Base-by-base conservation (phyloP, 2,797 vertebrate species). In the Carcharodon carcharias region DNA sequence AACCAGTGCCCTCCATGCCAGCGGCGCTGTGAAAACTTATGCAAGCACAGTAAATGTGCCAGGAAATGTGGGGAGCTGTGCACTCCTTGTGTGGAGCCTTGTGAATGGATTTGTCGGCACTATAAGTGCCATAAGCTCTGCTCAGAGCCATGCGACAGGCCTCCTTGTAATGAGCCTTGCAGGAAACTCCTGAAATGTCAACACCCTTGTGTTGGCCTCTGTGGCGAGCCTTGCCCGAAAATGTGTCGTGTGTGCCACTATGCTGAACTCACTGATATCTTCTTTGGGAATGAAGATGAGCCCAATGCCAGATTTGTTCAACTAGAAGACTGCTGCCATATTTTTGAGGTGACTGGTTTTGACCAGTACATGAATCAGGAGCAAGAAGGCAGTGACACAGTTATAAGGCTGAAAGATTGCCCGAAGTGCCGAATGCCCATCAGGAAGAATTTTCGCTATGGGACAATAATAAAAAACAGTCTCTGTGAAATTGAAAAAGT, bases 241-340 rank as follows among this genome's bases (percentile, higher is more conserved):
- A 98, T 98, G 97, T 99, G 99, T 97, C 98, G 98, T 40, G 96
- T 98, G 73, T 99, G 99, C 96, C 3, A 99, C 96, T 97, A 0
- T 0, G 97, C 98, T 0, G 98, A 99, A 2, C 98, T 99, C 96
- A 98, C 97, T 0, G 98, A 99, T 95, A 98, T 99, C 96, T 98
- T 99, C 97, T 99, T 99, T 96, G 99, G 99, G 95, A 98, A 96
- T 28, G 99, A 99, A 97, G 98, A 99, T 1, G 98, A 99, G 0
- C 97, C 98, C 0, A 97, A 98, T 0, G 98, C 98, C 96, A 73
- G 96, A 96, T 99, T 99, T 96, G 98, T 99, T 96, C 98, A 99
- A 97, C 97, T 99, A 0, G 98, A 99, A 96, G 99, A 99, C 97
- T 99, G 99, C 69, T 97, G 97, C 91, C 99, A 99, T 96, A 63